Percentiles rank a stretch among this genome's conserved stretches.
These are phyloP conservation scores for Nomada goodeniana DNA, from an alignment of 2,888 invertebrate genomes.

Conservation along the genomic window DNA sequence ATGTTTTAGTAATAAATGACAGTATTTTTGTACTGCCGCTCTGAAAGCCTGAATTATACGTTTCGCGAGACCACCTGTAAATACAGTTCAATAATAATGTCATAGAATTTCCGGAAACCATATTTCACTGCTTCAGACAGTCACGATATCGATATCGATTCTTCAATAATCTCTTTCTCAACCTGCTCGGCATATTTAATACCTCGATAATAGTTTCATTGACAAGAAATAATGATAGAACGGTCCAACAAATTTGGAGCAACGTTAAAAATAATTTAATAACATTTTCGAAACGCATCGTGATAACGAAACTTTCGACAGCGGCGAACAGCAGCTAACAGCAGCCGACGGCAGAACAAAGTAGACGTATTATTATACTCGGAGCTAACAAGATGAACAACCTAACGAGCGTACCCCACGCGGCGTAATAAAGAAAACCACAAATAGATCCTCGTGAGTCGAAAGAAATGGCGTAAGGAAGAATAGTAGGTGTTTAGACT, in stretches of 20 bases:
- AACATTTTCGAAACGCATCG: conserved; percentile 1
- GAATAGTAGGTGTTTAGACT: conserved; percentile 26
- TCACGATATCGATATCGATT: too few relatives aligned
- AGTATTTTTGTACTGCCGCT: too few relatives aligned
- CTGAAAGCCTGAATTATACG: too few relatives aligned
- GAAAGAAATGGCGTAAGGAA: conserved; percentile 25
- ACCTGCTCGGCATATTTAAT: too few relatives aligned
- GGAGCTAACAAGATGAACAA: conserved; percentile 23
- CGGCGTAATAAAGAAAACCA: conserved; percentile 33
- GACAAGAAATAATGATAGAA: too few relatives aligned
- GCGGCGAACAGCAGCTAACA: not conserved
- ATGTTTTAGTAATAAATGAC: not conserved
- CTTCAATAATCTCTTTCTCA: not conserved
- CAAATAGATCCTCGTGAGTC: conserved; percentile 26
- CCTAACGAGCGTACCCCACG: conserved; percentile 19
- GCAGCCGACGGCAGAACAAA: not conserved
- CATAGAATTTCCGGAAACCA: too few relatives aligned
- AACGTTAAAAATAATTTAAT: too few relatives aligned
- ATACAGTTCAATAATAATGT: too few relatives aligned
- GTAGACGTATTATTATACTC: not conserved
- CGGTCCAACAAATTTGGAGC: too few relatives aligned
- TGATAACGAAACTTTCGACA: conserved; percentile 2
- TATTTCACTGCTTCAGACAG: too few relatives aligned
- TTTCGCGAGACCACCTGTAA: too few relatives aligned
- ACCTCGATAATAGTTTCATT: too few relatives aligned